These are phyloP conservation scores for Galleria mellonella DNA, from an alignment of 1,140 invertebrate species.

Conservation along the genomic window DNA sequence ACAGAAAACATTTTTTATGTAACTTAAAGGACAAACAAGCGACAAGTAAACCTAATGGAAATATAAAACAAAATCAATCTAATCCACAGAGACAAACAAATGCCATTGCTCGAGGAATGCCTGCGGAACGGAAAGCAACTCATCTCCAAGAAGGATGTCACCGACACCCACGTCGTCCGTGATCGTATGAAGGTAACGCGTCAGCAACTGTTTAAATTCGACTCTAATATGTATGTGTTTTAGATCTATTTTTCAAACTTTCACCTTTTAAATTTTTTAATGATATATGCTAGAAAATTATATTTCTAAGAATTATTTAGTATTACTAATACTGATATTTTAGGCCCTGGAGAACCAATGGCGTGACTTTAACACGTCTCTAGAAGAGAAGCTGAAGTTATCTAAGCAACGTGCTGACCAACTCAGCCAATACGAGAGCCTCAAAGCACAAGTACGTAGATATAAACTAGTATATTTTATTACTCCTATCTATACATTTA, in stretches of 20 bases:
- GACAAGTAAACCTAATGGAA: too few relatives aligned
- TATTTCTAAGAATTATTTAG: too few relatives aligned
- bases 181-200: conserved; percentile 85
- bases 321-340: background rate
- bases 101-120: conserved; percentile 83
- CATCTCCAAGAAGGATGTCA: conserved; percentile 91
- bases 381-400: conserved; percentile 89
- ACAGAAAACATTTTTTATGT: too few relatives aligned
- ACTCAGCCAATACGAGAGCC: conserved; percentile 87
- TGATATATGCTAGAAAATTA: too few relatives aligned
- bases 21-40: too few relatives aligned
- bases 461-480: too few relatives aligned
- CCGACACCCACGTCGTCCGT: conserved; percentile 88
- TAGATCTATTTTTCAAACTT: too few relatives aligned
- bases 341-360: conserved; percentile 89
- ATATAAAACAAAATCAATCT: background rate
- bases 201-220: too few relatives aligned
- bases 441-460: conserved; percentile 80
- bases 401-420: conserved; percentile 89
- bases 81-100: conserved; percentile 56
- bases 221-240: too few relatives aligned
- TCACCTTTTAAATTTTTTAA: too few relatives aligned
- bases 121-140: conserved; percentile 87
- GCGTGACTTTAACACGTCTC: conserved; percentile 85
- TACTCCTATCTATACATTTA: too few relatives aligned